These are phyloP conservation scores for Drosophila guanche DNA, from an alignment of 1,140 invertebrate genomes.

Conservation along the genomic window DNA sequence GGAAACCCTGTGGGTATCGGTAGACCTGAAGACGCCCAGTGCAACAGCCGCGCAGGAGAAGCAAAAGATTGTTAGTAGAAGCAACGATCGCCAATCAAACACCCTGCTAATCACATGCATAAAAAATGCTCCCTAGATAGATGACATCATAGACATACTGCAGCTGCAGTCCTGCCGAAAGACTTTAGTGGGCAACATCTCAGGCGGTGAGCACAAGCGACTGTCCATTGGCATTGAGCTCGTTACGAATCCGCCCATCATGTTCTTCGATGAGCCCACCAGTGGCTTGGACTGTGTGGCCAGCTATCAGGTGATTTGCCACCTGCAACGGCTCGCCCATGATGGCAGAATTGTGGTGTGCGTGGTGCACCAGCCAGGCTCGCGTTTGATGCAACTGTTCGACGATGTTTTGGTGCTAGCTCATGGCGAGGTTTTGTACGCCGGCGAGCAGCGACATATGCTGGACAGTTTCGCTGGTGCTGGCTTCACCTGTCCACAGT, in stretches of 20 bases:
- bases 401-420: constrained; percentile 87
- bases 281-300: constrained; percentile 91
- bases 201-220: constrained; percentile 93
- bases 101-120: neutral
- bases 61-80: constrained; percentile 52
- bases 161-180: constrained; percentile 86
- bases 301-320: constrained; percentile 88
- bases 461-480: constrained; percentile 84
- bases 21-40: constrained; percentile 85
- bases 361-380: constrained; percentile 95
- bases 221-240: constrained; percentile 93
- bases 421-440: constrained; percentile 86
- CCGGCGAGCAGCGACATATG: constrained; percentile 85
- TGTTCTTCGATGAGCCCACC: constrained; percentile 89
- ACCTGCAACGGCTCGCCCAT: constrained; percentile 88
- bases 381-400: constrained; percentile 90
- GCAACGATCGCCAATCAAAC: too few species aligned
- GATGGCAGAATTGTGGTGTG: constrained; percentile 92
- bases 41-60: constrained; percentile 48
- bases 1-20: constrained; percentile 87
- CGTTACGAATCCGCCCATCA: constrained; percentile 90
- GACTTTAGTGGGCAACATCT: constrained; percentile 88
- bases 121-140: constrained; percentile 83
- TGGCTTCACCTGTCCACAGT: constrained; percentile 86
- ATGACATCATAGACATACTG: constrained; percentile 85